A percentile compares a stretch with the other conserved stretches of the same genome.
Conservation (phyloP, 2,113 vertebrate species). For the Pithys albifrons region DNA sequence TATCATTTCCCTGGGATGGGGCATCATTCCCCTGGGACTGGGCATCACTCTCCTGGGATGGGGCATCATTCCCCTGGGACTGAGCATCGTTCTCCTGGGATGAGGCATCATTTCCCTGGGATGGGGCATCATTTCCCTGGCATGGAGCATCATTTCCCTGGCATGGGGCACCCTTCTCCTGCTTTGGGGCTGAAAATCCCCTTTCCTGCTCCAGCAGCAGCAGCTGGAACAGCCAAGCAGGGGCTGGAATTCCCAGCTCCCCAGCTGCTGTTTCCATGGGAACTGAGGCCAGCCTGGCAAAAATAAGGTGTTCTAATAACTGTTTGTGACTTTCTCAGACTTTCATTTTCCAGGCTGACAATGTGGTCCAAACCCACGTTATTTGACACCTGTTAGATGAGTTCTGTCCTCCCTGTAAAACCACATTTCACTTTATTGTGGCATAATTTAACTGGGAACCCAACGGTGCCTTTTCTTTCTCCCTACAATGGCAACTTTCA, state of each 20-base stretch:
- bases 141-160: too few relatives aligned
- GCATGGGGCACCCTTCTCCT: neutral
- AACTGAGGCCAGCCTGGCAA: constrained; percentile 32
- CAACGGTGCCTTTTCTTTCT: neutral
- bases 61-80: too few relatives aligned
- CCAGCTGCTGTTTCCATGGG: constrained; percentile 62
- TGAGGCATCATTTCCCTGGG: too few relatives aligned
- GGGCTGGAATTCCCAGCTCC: neutral
- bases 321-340: neutral
- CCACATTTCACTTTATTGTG: neutral
- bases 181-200: neutral
- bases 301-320: constrained; percentile 18
- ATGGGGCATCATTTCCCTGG: too few relatives aligned
- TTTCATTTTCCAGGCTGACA: neutral
- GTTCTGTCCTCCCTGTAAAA: neutral
- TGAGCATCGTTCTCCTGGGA: too few relatives aligned
- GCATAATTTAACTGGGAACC: neutral
- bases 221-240: neutral
- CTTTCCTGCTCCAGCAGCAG: neutral
- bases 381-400: neutral
- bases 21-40: too few relatives aligned
- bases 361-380: neutral
- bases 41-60: too few relatives aligned
- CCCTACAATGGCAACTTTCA: neutral
- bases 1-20: too few relatives aligned